Conservation (phyloP, 2,888 invertebrate species). For the Drosophila paramelanica region DNA sequence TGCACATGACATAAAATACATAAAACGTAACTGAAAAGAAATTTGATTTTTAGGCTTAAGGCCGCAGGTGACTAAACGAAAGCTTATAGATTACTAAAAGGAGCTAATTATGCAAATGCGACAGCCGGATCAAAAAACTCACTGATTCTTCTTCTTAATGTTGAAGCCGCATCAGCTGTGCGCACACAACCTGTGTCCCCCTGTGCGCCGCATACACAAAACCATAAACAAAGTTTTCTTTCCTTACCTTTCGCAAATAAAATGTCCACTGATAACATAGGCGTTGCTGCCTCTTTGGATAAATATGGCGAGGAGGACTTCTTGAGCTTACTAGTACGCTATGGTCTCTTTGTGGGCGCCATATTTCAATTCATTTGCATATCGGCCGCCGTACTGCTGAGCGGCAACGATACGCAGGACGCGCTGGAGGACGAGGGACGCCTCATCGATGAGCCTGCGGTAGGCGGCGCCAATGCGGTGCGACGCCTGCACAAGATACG, state of each 20-base stretch:
- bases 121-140: background rate
- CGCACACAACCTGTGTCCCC: slow-evolving; percentile 1
- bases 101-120: too few species aligned
- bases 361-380: slow-evolving; percentile 94
- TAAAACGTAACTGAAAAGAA: background rate
- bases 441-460: slow-evolving; percentile 25
- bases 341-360: slow-evolving; percentile 93
- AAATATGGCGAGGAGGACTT: slow-evolving; percentile 87
- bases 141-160: slow-evolving; percentile 11
- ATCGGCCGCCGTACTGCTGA: slow-evolving; percentile 91
- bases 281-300: slow-evolving; percentile 66
- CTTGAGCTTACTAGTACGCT: slow-evolving; percentile 90
- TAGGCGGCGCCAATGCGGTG: slow-evolving; percentile 48
- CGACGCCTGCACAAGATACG: slow-evolving; percentile 83
- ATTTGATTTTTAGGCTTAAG: background rate
- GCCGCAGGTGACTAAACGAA: too few species aligned
- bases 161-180: slow-evolving; percentile 32
- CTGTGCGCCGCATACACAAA: slow-evolving; percentile 37
- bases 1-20: background rate
- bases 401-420: slow-evolving; percentile 80
- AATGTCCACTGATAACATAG: slow-evolving; percentile 61
- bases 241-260: background rate
- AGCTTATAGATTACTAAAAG: too few species aligned
- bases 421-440: slow-evolving; percentile 38
- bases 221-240: slow-evolving; percentile 28